Evolutionary conservation across 92 coral and sea anemone species (phyloP).

Genomic region (Diadumene lineata): DNA sequence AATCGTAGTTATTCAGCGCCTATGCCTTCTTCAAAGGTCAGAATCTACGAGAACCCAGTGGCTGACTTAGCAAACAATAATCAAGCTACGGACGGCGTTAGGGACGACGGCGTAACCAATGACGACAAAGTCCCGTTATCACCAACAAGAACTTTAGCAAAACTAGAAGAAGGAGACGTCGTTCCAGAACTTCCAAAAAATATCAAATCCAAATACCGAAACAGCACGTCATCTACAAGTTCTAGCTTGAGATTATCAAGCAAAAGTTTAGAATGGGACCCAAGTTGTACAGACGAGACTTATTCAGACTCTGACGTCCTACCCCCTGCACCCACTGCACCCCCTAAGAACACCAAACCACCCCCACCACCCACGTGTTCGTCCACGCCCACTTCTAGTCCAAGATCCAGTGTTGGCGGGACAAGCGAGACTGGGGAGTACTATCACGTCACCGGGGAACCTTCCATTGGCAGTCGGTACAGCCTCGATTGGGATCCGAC

Average conservation of each 20-base stretch:
- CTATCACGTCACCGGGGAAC: conserved; percentile 67
- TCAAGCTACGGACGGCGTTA: conserved; percentile 21
- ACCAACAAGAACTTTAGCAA: conserved; percentile 65
- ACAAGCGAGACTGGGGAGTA: conserved; percentile 65
- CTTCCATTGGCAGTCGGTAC: conserved; percentile 70
- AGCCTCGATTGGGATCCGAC: conserved; percentile 99
- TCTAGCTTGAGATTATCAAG: conserved; percentile 68
- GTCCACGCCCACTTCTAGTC: conserved; percentile 61
- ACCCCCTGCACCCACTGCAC: conserved; percentile 92
- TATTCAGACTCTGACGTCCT: conserved; percentile 81
- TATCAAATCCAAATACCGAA: conserved; percentile 74
- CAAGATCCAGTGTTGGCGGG: conserved; percentile 50
- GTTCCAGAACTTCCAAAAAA: conserved; percentile 82
- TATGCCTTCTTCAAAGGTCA: conserved; percentile 51
- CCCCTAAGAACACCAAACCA: conserved; percentile 49
- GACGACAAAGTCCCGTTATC: conserved; percentile 45
- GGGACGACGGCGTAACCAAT: conserved; percentile 11
- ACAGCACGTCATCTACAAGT: conserved; percentile 72
- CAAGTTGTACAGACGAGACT: conserved; percentile 67
- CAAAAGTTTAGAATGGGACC: conserved; percentile 96
- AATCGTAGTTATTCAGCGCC: conserved; percentile 50
- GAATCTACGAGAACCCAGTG: conserved; percentile 83
- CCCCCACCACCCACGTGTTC: conserved; percentile 34
- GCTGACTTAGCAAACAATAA: conserved; percentile 41
- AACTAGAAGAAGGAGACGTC: conserved; percentile 86